Base-by-base conservation (phyloP, 2,888 invertebrate genomes). In the Drosophila suboccidentalis region DNA sequence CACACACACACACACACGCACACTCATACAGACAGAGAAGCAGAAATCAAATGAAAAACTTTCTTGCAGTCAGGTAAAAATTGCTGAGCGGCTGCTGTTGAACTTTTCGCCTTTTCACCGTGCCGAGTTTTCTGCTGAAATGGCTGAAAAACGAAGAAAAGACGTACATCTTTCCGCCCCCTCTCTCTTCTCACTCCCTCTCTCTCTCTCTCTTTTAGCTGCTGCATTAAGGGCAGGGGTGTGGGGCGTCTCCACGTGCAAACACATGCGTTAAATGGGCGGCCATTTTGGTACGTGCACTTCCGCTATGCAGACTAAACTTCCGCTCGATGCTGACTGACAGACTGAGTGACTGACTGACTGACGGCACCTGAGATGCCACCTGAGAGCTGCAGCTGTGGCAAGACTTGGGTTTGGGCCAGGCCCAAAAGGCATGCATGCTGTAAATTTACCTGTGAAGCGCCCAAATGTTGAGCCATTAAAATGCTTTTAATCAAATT, bases 401-500 rank as follows among this genome's bases (percentile, higher is more conserved):
- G 29, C 46, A 26, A 17, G 9, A 1, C 2, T 34, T 26, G 22
- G 19, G 60, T 19, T 17, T 22, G 57, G 17, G 9, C 36, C 47
- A 50, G 34, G 38, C 61, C 69, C 76, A 67, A 78, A 63, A 44
- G 72, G 70, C 77, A 68, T 55, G 54, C 60, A 60, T 71, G 64
- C 58, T 61, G 68, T 64, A 68, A 62, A 78, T 66, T 87, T 73
- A 71, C 78, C 83, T 78, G 70, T 34, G 71, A 71, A 58, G 61
- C 72, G 17, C 68, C 63, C 61, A 69, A 79, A 77, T 69, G 65
- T 80, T 67, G 67, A 75, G 80, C 85, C 87, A 89, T 87, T 89
- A 85, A 89, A 89, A 89, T 75, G 87, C 82, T 88, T 89, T 89
- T 89, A 88, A 88, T 87, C 86, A 87, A 87, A 87, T 87, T 86